Evolutionary conservation across 2,113 vertebrate genomes (phyloP), one percentile per base, ranked within the genome.

Genomic region (Daphoenositta chrysoptera): DNA sequence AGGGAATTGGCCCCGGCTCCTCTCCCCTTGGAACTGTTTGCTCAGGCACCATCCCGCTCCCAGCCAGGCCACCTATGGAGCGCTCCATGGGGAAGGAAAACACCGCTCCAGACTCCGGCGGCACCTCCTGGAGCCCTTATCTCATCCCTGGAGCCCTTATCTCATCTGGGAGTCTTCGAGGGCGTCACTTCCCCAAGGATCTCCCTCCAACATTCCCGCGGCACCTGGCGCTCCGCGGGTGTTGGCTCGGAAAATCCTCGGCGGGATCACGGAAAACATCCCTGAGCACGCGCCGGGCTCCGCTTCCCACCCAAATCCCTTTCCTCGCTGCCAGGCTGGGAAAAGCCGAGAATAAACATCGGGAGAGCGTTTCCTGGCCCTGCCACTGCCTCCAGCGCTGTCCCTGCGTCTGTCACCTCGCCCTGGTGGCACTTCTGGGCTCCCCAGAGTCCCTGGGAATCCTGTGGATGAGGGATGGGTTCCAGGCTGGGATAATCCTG

Each of bases 1-100:
- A 95, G 95, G 91, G 94, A 68, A 19, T 79, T 63, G 69, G 85
- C 90, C 91, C 94, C 89, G 95, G 93, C 93, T 93, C 87, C 84
- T 77, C 60, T 87, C 56, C 57, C n/a, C 56, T 2, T 4, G 5
- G 58, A 70, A 65, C 9, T 75, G 50, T 86, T 95, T 64, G 94
- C 78, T 94, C 33, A 30, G 60, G 82, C 50, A 8, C 12, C 58
- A 0, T 33, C 79, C 35, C 4, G 44, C 42, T 65, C 30, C 70
- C 70, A n/a, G 83, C 60, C 50, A 0, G 70, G 83, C 83, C 83
- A 85, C 83, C 83, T 50, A n/a, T 2, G 60, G 71, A 84, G 78
- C 33, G 20, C 23, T 27, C 7, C 44, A 5, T 2, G 57, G 64
- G 70, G 58, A 2, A 75, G 70, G 71, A 24, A 66, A 76, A 50